Conservation (phyloP, 92 coral and sea anemone genomes). For the Heteractis magnifica region DNA sequence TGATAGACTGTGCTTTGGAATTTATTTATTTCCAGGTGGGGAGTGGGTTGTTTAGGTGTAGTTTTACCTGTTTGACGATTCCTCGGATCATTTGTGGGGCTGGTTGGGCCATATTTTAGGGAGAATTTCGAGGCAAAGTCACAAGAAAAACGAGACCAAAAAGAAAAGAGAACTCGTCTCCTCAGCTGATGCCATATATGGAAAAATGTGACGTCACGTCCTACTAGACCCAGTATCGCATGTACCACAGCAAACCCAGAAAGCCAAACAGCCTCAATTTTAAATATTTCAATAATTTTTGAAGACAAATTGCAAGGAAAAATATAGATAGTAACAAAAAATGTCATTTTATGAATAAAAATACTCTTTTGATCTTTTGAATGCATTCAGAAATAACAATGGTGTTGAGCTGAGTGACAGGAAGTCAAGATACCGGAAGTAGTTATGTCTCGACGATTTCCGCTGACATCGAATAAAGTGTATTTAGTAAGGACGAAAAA, state of each 20-base stretch:
- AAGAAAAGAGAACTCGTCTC: conserved; percentile 62
- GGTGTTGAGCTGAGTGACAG: not conserved
- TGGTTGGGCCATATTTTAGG: conserved; percentile 78
- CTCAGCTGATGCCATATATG: conserved; percentile 65
- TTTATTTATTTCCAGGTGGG: not conserved
- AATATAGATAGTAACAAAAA: too few species aligned
- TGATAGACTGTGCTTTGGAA: not conserved
- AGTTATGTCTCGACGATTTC: not conserved
- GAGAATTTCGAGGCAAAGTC: conserved; percentile 48
- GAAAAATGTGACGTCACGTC: conserved; percentile 68
- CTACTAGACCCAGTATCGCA: conserved; percentile 26
- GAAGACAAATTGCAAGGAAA: too few species aligned
- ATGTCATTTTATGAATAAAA: not conserved
- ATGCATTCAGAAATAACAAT: not conserved
- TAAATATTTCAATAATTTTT: not conserved
- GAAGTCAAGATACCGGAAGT: conserved; percentile 18
- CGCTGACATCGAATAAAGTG: conserved; percentile 10
- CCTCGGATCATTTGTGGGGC: conserved; percentile 93
- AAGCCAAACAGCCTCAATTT: not conserved
- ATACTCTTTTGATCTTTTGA: not conserved
- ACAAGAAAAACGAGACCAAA: conserved; percentile 62
- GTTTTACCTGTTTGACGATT: conserved; percentile 88
- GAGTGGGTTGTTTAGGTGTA: not conserved
- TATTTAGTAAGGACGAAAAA: not conserved
- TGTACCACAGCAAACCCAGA: not conserved